Percentiles rank a stretch among this genome's conserved stretches.
phyloP scores from a whole-genome alignment of 2,113 vertebrate genomes.

The Pholis gunnellus region DNA sequence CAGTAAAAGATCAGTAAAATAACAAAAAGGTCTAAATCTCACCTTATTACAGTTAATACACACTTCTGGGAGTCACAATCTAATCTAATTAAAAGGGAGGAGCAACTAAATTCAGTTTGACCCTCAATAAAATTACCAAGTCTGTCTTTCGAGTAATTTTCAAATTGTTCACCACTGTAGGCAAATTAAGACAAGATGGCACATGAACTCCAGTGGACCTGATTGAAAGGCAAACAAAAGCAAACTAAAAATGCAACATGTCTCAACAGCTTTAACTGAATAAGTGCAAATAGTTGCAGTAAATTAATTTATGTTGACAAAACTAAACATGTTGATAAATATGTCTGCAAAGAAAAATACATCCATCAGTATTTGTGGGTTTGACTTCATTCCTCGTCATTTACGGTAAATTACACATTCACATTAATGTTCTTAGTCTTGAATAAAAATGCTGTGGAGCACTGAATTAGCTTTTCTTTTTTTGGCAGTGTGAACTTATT shows the following conservation, averaged over 20 bases:
- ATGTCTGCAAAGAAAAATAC: background rate
- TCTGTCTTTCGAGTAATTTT: background rate
- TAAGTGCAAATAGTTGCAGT: background rate
- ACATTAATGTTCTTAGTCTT: background rate
- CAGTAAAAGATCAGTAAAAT: background rate
- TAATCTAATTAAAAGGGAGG: slow-evolving; percentile 19
- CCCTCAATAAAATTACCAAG: background rate
- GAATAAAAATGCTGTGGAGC: slow-evolving; percentile 1
- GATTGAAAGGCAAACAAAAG: background rate
- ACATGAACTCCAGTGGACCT: slow-evolving; percentile 1
- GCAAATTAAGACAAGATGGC: background rate
- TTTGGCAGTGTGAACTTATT: slow-evolving; percentile 9
- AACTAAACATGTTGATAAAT: background rate
- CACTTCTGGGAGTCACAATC: background rate
- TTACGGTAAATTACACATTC: background rate
- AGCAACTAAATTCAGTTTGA: slow-evolving; percentile 1
- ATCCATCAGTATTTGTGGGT: background rate
- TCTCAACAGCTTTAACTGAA: background rate
- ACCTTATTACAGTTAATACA: slow-evolving; percentile 11
- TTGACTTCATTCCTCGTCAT: background rate
- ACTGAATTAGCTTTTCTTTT: background rate
- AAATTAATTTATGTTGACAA: background rate
- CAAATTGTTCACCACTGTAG: slow-evolving; percentile 1
- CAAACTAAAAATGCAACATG: background rate
- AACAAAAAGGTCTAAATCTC: background rate